Evolutionary conservation across 2,888 invertebrate species (phyloP), one percentile per base, ranked within the genome.

Genomic region (Volucella bombylans): DNA sequence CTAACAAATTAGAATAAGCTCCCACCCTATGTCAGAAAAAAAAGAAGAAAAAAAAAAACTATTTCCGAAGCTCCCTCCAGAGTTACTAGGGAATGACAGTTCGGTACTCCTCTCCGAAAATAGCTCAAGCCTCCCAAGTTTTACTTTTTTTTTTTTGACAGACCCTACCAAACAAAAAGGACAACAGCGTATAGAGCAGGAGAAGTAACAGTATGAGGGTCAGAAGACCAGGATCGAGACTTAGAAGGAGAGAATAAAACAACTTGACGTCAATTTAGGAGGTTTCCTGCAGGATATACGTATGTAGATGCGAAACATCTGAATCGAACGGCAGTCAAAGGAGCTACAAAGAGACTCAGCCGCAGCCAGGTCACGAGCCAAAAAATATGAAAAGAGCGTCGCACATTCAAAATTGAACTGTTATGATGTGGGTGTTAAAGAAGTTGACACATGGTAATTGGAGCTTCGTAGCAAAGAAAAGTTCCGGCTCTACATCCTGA

Each of bases 211-310:
- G n/a, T 23, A 12, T 31, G 31, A 38, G 23, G 52, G 43, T 12
- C 23, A 43, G 8, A 50, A 15, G 8, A 50, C 15, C 15, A 62
- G 54, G 43, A 61, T 43, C 41, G 52, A 43, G 31, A 8, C 50
- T 50, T n/a, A 68, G 23, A 62, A 31, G 57, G 49, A 71, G 61
- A 38, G 62, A 71, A 62, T 65, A 59, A 72, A 80, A 85, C 81
- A 81, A 85, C 80, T 85, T 85, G 85, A 85, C 85, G 80, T 80
- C 81, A 76, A 81, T 81, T 85, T 81, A 85, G 80, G 76, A 77
- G 76, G 61, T 77, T 68, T 50, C 71, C 81, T 68, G 45, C 81
- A 71, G 80, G 79, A 12, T 57, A 38, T 47, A 38, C 23, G 41
- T 43, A 52, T 14, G n/a, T 41, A 39, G 15, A 11, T 50, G 43